These are phyloP conservation scores for Drosophila repleta DNA, from an alignment of 1,140 invertebrate genomes.

Conservation along the genomic window DNA sequence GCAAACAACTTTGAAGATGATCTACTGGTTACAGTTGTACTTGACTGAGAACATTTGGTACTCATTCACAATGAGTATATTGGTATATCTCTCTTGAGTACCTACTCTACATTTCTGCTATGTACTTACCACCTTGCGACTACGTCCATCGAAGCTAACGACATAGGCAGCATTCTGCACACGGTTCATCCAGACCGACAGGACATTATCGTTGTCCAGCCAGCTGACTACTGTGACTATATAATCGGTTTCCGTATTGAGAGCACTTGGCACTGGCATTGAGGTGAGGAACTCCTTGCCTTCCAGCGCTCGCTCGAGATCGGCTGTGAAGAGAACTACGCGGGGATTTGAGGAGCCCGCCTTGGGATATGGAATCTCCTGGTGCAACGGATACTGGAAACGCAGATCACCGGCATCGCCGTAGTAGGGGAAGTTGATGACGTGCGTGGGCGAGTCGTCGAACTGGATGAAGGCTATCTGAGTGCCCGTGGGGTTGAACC, in stretches of 20 bases:
- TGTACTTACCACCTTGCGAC: slow-evolving; percentile 59
- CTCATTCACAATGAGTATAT: too few species aligned
- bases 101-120: too few species aligned
- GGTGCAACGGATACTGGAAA: slow-evolving; percentile 88
- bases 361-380: slow-evolving; percentile 94
- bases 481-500: slow-evolving; percentile 94
- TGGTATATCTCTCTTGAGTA: not conserved
- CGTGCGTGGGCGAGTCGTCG: slow-evolving; percentile 89
- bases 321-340: slow-evolving; percentile 76
- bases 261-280: slow-evolving; percentile 67
- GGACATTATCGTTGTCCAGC: slow-evolving; percentile 87
- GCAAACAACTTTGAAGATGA: too few species aligned
- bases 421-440: slow-evolving; percentile 88
- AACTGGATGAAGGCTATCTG: slow-evolving; percentile 93
- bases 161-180: slow-evolving; percentile 89
- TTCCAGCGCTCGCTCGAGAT: slow-evolving; percentile 54
- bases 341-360: slow-evolving; percentile 84
- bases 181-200: slow-evolving; percentile 93
- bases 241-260: slow-evolving; percentile 74
- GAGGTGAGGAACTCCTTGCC: slow-evolving; percentile 53
- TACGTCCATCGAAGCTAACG: slow-evolving; percentile 65
- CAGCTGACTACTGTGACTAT: slow-evolving; percentile 87
- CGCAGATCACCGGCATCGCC: slow-evolving; percentile 87
- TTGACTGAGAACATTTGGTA: too few species aligned
- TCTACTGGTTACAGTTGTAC: too few species aligned